These are phyloP conservation scores for Pteronura brasiliensis DNA, from an alignment of 2,113 vertebrate species.

Conservation along the genomic window DNA sequence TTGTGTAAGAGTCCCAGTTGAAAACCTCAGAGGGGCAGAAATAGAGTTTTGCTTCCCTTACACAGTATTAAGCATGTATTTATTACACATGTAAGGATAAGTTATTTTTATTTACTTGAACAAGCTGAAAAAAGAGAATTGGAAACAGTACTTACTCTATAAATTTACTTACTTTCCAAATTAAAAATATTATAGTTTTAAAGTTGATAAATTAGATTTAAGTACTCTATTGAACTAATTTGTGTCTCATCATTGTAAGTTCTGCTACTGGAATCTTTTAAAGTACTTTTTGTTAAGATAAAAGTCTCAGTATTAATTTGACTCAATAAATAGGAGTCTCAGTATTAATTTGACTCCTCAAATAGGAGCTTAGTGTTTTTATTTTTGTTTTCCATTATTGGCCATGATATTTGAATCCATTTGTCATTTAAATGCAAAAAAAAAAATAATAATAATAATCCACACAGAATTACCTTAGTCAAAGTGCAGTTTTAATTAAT, in stretches of 20 bases:
- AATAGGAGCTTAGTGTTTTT: background rate
- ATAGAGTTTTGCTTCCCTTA: background rate
- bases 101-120: background rate
- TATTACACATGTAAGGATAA: background rate
- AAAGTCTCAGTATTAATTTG: background rate
- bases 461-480: background rate
- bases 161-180: background rate
- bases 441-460: background rate
- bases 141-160: background rate
- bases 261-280: background rate
- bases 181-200: background rate
- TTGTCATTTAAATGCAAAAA: conserved; percentile 10
- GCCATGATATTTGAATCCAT: background rate
- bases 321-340: background rate
- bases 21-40: background rate
- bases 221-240: background rate
- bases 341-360: background rate
- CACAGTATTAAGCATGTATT: background rate
- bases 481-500: conserved; percentile 33
- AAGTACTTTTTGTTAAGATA: background rate
- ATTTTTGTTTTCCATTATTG: conserved; percentile 18
- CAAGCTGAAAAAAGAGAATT: background rate
- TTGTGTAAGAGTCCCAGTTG: background rate
- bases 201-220: background rate
- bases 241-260: background rate